Percentiles rank a stretch among this genome's conserved stretches.
Evolutionary conservation across 2,797 vertebrate genomes (phyloP).

Genomic region (Toxotes lorentzi): DNA sequence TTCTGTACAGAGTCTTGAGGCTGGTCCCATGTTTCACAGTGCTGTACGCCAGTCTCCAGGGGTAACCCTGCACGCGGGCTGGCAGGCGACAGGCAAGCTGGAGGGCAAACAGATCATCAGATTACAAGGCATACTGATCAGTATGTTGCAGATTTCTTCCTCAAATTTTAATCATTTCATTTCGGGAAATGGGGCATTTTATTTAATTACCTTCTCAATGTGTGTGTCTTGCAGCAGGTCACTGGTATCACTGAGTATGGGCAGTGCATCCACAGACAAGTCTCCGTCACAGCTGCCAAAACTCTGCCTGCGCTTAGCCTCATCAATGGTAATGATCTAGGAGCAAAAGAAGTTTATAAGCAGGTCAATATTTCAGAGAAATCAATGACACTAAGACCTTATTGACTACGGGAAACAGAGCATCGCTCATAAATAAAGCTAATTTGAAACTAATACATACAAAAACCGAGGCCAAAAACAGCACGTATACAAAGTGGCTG

Average conservation of each 20-base stretch:
- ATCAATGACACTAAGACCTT: background rate
- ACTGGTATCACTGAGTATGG: constrained; percentile 89
- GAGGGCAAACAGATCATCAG: constrained; percentile 11
- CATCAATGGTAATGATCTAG: constrained; percentile 97
- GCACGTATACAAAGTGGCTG: background rate
- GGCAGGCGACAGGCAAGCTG: constrained; percentile 93
- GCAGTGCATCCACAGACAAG: constrained; percentile 83
- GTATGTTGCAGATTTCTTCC: background rate
- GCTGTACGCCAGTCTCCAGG: constrained; percentile 93
- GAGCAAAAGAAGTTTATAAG: background rate
- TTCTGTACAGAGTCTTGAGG: constrained; percentile 97
- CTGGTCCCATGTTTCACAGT: constrained; percentile 94
- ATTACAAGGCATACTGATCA: background rate
- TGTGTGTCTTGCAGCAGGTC: constrained; percentile 94
- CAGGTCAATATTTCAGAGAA: background rate
- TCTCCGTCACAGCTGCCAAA: constrained; percentile 92
- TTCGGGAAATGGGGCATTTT: background rate
- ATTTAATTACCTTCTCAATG: constrained; percentile 90
- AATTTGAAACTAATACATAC: background rate
- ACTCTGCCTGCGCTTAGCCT: constrained; percentile 95
- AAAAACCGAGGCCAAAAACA: background rate
- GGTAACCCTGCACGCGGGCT: constrained; percentile 96
- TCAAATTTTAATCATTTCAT: background rate
- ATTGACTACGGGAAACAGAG: background rate
- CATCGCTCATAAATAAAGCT: background rate